A percentile compares a stretch with the other conserved stretches of the same genome.
Evolutionary conservation across 2,113 vertebrate genomes (phyloP).

Genomic region (Oxyruncus cristatus): DNA sequence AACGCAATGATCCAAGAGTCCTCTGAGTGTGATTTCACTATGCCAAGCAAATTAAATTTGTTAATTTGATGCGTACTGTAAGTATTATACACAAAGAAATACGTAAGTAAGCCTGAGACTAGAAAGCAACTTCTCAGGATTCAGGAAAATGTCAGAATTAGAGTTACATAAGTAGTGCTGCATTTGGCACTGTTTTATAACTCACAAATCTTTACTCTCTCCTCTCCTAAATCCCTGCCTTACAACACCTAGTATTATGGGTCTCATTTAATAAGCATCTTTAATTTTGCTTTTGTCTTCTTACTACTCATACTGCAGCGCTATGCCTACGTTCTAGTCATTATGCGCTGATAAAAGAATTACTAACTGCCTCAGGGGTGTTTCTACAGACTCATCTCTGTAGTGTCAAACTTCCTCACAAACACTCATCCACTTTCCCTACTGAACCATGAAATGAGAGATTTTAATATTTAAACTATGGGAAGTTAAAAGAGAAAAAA

Average conservation of each 20-base stretch:
- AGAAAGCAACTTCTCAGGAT: neutral
- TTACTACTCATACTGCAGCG: neutral
- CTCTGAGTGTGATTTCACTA: neutral
- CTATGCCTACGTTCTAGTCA: neutral
- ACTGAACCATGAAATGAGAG: neutral
- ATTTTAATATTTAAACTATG: neutral
- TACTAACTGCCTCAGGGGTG: neutral
- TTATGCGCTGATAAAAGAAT: neutral
- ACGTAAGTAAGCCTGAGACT: neutral
- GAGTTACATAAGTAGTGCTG: neutral
- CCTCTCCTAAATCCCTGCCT: neutral
- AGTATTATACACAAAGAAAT: neutral
- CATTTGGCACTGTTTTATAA: neutral
- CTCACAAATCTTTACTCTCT: neutral
- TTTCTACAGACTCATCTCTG: neutral
- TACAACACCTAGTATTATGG: neutral
- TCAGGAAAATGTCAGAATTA: neutral
- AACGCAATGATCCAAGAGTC: neutral
- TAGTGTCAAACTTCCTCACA: neutral
- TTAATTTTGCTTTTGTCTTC: neutral
- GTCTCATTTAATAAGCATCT: neutral
- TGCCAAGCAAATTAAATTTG: neutral
- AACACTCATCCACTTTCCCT: neutral
- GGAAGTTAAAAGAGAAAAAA: neutral
- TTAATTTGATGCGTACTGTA: neutral